Evolutionary conservation across 2,888 invertebrate species (phyloP), one percentile per base, ranked within the genome.

Genomic region (Eupithecia pulchellata): DNA sequence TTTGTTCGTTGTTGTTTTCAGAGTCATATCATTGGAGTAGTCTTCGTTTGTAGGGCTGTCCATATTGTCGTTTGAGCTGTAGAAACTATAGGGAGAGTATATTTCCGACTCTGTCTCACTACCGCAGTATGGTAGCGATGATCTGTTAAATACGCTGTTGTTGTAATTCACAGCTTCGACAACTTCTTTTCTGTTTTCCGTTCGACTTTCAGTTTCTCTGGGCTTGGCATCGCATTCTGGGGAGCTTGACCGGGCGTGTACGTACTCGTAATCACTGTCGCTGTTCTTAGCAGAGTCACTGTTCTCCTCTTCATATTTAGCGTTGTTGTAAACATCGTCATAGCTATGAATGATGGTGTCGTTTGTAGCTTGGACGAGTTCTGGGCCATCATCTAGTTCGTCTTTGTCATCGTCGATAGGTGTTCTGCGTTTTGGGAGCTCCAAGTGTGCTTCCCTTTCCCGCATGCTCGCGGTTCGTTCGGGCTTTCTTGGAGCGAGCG

Each of bases 401-500:
- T 95, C 95, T 83, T 94, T 95, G 75, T 95, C 95, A 82, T 95
- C 95, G 68, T 93, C 93, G 76, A 95, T 90, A 77, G 93, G 89
- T 60, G 88, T 91, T 73, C 92, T 86, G 68, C 94, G 90, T 79
- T 94, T 94, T 34, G 95, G 94, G 64, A 95, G 92, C 85, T 96
- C 96, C 79, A 96, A 87, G 79, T 96, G 95, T 4, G 96, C 96
- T 89, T 96, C 96, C 72, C 97, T 95, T 89, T 97, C 97, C 79
- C 97, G 95, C 96, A 98, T 97, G 86, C 98, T 98, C 60, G 97
- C 97, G 25, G 97, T 97, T 76, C 98, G 94, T 87, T 97, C 97
- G 20, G 98, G 98, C 89, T 98, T 98, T 69, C 97, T 95, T 17
- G 97, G 97, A 66, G 97, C 97, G 81, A 98, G 95, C 71, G 97